Percentiles rank a stretch among this genome's conserved stretches.
These are phyloP conservation scores for Papilio helenus DNA, from an alignment of 1,140 invertebrate species.

Conservation along the genomic window DNA sequence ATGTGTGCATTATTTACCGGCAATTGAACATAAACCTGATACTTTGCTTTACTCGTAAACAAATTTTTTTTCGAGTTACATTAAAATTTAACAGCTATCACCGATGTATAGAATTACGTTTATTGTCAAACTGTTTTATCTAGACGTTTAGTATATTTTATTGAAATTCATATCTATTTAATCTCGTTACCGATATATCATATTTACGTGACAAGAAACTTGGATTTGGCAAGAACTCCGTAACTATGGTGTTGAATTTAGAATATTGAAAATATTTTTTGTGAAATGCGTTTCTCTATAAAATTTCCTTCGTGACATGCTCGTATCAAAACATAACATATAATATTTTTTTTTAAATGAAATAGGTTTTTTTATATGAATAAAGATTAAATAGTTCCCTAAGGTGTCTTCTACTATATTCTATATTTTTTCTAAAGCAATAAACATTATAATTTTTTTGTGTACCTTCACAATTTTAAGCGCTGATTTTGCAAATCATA, in stretches of 20 bases:
- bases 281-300: not conserved
- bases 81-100: not conserved
- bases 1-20: constrained; percentile 51
- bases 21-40: constrained; percentile 36
- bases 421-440: no score
- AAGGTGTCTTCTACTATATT: no score
- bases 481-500: no score
- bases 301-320: not conserved
- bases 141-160: constrained; percentile 27
- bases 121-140: constrained; percentile 23
- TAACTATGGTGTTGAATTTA: constrained; percentile 5
- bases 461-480: no score
- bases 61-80: constrained; percentile 31
- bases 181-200: constrained; percentile 29
- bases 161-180: constrained; percentile 33
- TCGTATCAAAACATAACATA: not conserved
- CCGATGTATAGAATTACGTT: not conserved
- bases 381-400: no score
- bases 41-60: constrained; percentile 58
- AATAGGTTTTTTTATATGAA: no score
- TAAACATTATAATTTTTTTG: no score
- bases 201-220: constrained; percentile 14
- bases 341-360: not conserved
- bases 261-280: not conserved
- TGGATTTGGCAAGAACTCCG: constrained; percentile 10